Percentiles rank a stretch among this genome's conserved stretches.
phyloP scores from a whole-genome alignment of 2,888 invertebrate genomes.

The Sphinx pinastri region DNA sequence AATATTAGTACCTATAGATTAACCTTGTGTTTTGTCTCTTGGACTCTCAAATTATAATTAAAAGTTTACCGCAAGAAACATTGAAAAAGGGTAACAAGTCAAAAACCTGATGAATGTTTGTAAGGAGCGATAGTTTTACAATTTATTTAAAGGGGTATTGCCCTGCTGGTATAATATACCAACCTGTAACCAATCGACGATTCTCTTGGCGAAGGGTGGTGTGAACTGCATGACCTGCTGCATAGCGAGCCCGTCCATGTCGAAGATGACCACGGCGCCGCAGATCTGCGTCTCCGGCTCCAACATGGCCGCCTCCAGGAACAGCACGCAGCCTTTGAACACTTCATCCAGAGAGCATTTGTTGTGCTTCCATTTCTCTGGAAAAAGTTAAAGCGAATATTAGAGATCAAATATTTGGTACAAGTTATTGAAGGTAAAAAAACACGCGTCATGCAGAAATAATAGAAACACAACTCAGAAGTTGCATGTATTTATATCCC shows the following conservation, averaged over 20 bases:
- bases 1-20: no score
- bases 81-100: no score
- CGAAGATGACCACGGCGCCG: constrained; percentile 92
- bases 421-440: neutral
- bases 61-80: no score
- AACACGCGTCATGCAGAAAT: no score
- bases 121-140: no score
- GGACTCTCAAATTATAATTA: no score
- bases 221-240: constrained; percentile 94
- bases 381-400: constrained; percentile 32
- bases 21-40: no score
- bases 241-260: constrained; percentile 92
- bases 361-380: constrained; percentile 93
- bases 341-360: constrained; percentile 91
- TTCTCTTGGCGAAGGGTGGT: constrained; percentile 92
- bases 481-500: no score
- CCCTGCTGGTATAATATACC: neutral
- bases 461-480: no score
- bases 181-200: constrained; percentile 93
- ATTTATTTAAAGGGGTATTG: no score
- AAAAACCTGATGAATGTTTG: no score
- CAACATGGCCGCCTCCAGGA: constrained; percentile 91
- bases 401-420: neutral
- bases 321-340: constrained; percentile 91
- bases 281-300: constrained; percentile 90